A percentile compares a stretch with the other conserved stretches of the same genome.
These are phyloP conservation scores for Gastrophysa polygoni DNA, from an alignment of 2,888 invertebrate genomes.

Conservation along the genomic window DNA sequence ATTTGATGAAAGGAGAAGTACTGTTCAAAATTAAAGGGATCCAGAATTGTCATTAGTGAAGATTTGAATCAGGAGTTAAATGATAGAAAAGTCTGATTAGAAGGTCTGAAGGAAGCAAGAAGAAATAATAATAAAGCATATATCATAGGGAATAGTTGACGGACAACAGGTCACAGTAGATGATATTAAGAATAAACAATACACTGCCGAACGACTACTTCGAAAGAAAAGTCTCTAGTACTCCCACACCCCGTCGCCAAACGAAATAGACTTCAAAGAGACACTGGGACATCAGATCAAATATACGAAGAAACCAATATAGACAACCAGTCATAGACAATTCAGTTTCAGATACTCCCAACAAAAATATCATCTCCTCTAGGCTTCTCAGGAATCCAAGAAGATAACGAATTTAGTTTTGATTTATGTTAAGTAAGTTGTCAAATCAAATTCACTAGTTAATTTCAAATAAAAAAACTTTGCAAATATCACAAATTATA, in stretches of 20 bases:
- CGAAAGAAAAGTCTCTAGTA: conserved; percentile 10
- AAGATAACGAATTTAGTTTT: neutral
- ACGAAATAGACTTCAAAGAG: conserved; percentile 1
- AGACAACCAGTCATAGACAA: neutral
- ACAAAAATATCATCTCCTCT: neutral
- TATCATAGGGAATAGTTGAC: conserved; percentile 7
- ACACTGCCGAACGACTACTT: conserved; percentile 5
- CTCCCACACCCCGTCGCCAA: conserved; percentile 5
- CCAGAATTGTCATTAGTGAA: conserved; percentile 5
- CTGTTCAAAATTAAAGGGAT: conserved; percentile 12
- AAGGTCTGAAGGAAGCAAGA: neutral
- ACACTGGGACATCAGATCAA: neutral
- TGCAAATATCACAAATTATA: neutral
- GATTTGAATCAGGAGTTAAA: conserved; percentile 1
- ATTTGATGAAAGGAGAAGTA: conserved; percentile 7
- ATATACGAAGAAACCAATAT: neutral
- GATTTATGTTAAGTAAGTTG: neutral
- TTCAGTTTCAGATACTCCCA: conserved; percentile 4
- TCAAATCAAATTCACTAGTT: neutral
- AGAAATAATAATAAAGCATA: conserved; percentile 8
- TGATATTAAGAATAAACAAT: conserved; percentile 3
- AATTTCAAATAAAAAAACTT: neutral
- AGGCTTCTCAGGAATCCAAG: neutral
- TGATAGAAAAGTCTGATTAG: neutral
- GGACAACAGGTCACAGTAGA: conserved; percentile 9